Evolutionary conservation across 2,888 invertebrate genomes (phyloP).

Genomic region (Ceraclea dissimilis): DNA sequence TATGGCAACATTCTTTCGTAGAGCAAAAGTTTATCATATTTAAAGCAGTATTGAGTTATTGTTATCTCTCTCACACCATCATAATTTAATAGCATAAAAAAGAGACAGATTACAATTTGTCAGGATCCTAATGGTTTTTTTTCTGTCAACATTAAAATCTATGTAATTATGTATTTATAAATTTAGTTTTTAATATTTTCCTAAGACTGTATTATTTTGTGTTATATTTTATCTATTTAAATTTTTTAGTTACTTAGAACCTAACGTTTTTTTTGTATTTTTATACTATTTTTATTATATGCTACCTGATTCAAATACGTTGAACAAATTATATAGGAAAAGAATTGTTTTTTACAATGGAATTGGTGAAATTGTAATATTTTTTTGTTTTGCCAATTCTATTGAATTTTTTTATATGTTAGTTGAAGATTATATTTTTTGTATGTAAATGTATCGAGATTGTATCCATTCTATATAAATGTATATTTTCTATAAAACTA

Average conservation of each 20-base stretch:
- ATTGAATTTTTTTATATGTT: neutral
- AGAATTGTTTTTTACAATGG: neutral
- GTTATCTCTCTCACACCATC: too few relatives aligned
- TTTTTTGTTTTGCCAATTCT: constrained; percentile 4
- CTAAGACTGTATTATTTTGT: neutral
- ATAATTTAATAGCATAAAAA: neutral
- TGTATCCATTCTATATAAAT: neutral
- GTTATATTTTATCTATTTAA: neutral
- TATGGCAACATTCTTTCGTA: too few relatives aligned
- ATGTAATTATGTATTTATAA: constrained; percentile 6
- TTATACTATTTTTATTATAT: neutral
- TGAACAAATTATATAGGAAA: neutral
- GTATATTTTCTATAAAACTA: too few relatives aligned
- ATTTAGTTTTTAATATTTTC: neutral
- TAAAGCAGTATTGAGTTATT: too few relatives aligned
- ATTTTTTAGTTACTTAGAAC: neutral
- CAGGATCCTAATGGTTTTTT: neutral
- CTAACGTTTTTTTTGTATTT: neutral
- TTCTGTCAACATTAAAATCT: constrained; percentile 5
- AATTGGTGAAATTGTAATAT: neutral
- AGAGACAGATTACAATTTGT: neutral
- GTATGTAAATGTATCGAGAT: neutral
- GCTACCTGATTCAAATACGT: neutral
- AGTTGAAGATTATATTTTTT: neutral
- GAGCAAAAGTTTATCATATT: too few relatives aligned